These are phyloP conservation scores for Oryzaephilus surinamensis DNA, from an alignment of 1,140 invertebrate genomes.

Conservation along the genomic window DNA sequence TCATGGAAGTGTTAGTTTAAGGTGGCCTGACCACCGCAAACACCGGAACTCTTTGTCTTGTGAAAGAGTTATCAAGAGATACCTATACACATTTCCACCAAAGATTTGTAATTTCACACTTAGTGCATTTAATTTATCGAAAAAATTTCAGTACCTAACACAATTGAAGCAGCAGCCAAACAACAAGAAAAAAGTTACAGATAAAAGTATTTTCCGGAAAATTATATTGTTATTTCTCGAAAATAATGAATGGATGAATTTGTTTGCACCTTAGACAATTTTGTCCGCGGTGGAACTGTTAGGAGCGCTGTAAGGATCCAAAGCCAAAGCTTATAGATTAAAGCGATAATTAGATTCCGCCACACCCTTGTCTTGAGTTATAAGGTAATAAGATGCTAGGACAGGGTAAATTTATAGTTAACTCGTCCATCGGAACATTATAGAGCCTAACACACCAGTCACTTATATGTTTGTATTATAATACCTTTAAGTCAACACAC, in stretches of 20 bases:
- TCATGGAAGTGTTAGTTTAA: conserved; percentile 17
- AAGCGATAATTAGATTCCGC: conserved; percentile 30
- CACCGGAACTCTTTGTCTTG: conserved; percentile 11
- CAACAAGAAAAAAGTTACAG: too few species aligned
- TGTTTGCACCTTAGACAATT: too few species aligned
- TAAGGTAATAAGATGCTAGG: conserved; percentile 31
- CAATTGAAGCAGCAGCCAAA: too few species aligned
- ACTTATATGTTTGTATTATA: too few species aligned
- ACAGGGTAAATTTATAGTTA: conserved; percentile 32
- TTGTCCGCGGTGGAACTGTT: conserved; percentile 11
- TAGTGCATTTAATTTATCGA: too few species aligned
- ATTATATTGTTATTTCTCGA: too few species aligned
- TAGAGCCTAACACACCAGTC: conserved; percentile 12
- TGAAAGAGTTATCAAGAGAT: conserved; percentile 6
- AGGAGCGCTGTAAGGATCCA: too few species aligned
- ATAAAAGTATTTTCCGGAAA: too few species aligned
- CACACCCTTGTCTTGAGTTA: conserved; percentile 33
- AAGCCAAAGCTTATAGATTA: conserved; percentile 28
- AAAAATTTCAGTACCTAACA: too few species aligned
- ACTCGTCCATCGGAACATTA: conserved; percentile 24
- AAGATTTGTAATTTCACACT: too few species aligned
- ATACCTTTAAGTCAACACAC: too few species aligned
- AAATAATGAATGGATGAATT: too few species aligned
- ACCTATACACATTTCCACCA: conserved; percentile 9
- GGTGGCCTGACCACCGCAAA: conserved; percentile 18